Base-by-base conservation (phyloP, 2,888 invertebrate genomes). In the Mythimna lalbum region DNA sequence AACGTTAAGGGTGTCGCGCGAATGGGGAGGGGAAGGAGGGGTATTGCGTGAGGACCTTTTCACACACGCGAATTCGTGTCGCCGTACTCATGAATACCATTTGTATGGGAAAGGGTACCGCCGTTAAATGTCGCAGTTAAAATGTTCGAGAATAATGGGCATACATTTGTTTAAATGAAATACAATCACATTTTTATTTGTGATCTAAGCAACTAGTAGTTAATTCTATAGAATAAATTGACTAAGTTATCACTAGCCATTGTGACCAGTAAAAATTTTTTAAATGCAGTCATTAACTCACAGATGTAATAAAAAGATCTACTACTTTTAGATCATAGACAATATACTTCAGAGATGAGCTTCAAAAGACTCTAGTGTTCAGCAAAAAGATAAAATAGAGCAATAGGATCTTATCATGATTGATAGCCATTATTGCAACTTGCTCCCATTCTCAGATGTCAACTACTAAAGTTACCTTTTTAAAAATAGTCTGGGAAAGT, bases 401-500 rank as follows among this genome's bases (percentile, higher is more conserved):
- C 19, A 59, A 33, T 39, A 61, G n/a, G 43, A 47, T 5, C 12
- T 19, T 74, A 63, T 80, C 69, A 80, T 77, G 80, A 80, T 77
- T 75, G 50, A 75, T 75, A 14, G 10, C 39, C 23, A 53, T 49
- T n/a, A 75, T 62, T 12, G 14, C 52, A 49, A 50, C 64, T 55
- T 76, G 64, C 47, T 63, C 69, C 39, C 52, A 65, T 78, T 78
- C 14, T 19, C 7, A 62, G 73, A 71, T 61, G 60, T 63, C 63
- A 50, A 60, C 47, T 50, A 39, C 31, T 33, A 31, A 55, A 39
- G 1, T 31, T 69, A 67, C 67, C 63, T 64, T 67, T 62, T 23
- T 69, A 39, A 59, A 70, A 77, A 71, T 66, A 59, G 72, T 63
- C 52, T 80, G 75, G 72, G 82, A 83, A 82, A 74, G 56, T 72